Percentiles rank a stretch among this genome's conserved stretches.
phyloP scores from a whole-genome alignment of 2,797 vertebrate genomes.

The Gorsachius magnificus region DNA sequence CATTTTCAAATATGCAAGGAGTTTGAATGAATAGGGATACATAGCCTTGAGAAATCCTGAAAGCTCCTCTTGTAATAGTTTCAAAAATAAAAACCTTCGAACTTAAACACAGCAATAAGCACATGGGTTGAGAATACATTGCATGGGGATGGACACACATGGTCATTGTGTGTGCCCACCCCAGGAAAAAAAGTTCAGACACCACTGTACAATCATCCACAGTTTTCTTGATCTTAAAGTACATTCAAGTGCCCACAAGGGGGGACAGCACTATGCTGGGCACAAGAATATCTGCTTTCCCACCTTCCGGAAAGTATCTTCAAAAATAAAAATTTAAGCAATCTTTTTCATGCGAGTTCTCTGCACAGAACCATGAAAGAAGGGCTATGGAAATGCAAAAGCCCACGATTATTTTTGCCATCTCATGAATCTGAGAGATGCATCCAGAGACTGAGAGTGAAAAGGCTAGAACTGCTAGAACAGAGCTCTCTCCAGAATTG shows the following conservation, averaged over 20 bases:
- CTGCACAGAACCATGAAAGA: neutral
- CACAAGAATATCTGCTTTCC: neutral
- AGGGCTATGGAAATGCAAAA: neutral
- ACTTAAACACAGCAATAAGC: neutral
- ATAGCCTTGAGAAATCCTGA: neutral
- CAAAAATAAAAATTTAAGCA: neutral
- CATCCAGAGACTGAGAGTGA: neutral
- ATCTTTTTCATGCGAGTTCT: neutral
- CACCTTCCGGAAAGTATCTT: neutral
- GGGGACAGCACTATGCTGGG: neutral
- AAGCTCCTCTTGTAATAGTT: neutral
- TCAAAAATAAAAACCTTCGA: neutral
- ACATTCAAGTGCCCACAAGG: neutral
- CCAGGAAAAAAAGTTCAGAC: neutral
- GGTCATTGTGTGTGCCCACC: accelerated
- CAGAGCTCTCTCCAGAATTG: neutral
- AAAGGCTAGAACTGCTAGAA: neutral
- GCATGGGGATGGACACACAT: neutral
- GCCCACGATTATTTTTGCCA: neutral
- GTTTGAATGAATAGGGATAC: neutral
- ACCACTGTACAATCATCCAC: neutral
- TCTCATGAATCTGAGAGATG: neutral
- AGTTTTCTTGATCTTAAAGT: neutral
- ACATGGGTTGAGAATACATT: neutral
- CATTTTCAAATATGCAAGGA: neutral